These are phyloP conservation scores for Fratercula arctica DNA, from an alignment of 2,797 vertebrate species.

Conservation along the genomic window DNA sequence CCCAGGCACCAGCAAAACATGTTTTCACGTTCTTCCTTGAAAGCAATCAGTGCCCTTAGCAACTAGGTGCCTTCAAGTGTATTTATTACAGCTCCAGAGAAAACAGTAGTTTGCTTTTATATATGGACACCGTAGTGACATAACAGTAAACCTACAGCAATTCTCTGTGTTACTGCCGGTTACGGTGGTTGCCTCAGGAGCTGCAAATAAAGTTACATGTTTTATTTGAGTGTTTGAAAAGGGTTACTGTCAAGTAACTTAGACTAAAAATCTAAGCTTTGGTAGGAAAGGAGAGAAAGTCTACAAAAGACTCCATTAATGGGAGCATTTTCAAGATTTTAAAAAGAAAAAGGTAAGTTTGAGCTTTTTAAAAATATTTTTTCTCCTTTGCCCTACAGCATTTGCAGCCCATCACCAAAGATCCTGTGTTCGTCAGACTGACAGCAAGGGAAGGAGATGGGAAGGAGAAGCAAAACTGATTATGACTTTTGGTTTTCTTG, in stretches of 20 bases:
- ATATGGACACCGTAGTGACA: slow-evolving; percentile 71
- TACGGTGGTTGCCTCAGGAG: slow-evolving; percentile 67
- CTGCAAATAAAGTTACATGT: slow-evolving; percentile 58
- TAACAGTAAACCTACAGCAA: slow-evolving; percentile 68
- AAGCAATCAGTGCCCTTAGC: slow-evolving; percentile 25
- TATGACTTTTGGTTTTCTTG: not conserved
- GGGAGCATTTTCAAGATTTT: not conserved
- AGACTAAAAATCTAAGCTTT: slow-evolving; percentile 16
- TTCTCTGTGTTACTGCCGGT: slow-evolving; percentile 58
- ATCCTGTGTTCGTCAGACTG: not conserved
- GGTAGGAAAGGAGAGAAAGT: not conserved
- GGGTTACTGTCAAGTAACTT: slow-evolving; percentile 31
- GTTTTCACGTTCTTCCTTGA: slow-evolving; percentile 12
- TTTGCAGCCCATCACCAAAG: not conserved
- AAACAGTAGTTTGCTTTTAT: slow-evolving; percentile 69
- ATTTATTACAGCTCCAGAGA: slow-evolving; percentile 60
- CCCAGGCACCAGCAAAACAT: not conserved
- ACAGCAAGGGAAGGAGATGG: not conserved
- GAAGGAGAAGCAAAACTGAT: not conserved
- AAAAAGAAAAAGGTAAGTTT: not conserved
- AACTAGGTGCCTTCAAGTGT: slow-evolving; percentile 50
- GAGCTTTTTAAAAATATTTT: not conserved
- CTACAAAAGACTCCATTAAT: not conserved
- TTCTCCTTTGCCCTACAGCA: not conserved
- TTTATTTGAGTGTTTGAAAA: slow-evolving; percentile 55